Conservation (phyloP, 1,140 invertebrate species). For the Anastrepha ludens region DNA sequence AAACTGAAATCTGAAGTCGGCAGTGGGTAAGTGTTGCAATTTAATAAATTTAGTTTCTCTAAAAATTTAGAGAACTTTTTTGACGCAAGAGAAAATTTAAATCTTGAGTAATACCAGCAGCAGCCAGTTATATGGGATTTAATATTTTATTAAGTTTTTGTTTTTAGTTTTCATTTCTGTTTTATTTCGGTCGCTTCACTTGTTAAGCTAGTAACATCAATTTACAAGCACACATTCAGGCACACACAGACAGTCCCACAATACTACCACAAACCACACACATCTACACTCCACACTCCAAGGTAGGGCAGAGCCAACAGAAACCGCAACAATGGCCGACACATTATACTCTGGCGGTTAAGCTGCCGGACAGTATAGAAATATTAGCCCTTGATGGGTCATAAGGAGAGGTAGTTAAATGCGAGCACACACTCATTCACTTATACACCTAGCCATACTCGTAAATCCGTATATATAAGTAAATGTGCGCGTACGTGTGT, state of each 20-base stretch:
- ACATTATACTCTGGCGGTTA: conserved; percentile 39
- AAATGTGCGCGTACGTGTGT: too few species aligned
- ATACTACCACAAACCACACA: not conserved
- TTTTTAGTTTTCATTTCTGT: not conserved
- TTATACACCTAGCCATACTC: too few species aligned
- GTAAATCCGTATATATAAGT: not conserved
- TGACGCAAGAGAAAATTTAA: too few species aligned
- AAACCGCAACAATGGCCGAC: conserved; percentile 46
- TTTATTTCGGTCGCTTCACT: conserved; percentile 15
- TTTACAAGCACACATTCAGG: not conserved
- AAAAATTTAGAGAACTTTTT: too few species aligned
- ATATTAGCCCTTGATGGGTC: conserved; percentile 39
- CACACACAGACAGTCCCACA: not conserved
- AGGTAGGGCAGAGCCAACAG: not conserved
- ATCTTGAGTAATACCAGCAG: not conserved
- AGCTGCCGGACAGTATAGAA: not conserved
- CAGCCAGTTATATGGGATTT: not conserved
- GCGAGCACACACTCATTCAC: not conserved
- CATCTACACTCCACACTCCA: not conserved
- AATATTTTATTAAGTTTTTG: not conserved
- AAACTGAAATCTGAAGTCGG: too few species aligned
- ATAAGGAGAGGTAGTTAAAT: conserved; percentile 35
- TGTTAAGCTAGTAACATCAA: conserved; percentile 33
- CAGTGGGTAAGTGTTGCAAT: too few species aligned
- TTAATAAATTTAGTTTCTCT: too few species aligned